These are phyloP conservation scores for Delia radicum DNA, from an alignment of 1,140 invertebrate genomes.

Conservation along the genomic window DNA sequence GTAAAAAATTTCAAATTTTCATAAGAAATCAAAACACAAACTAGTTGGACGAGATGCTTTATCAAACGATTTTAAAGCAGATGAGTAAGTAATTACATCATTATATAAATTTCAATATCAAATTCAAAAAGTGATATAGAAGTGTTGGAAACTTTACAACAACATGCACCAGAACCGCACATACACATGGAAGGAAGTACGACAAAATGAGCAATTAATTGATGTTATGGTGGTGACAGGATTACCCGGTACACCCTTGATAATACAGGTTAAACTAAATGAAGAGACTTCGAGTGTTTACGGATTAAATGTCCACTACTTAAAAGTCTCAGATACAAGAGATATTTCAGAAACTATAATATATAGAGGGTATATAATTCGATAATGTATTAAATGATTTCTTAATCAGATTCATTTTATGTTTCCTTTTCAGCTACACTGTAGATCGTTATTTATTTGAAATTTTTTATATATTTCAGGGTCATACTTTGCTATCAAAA, in stretches of 20 bases:
- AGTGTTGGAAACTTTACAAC: conserved; percentile 62
- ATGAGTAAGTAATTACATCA: conserved; percentile 65
- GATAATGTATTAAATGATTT: neutral
- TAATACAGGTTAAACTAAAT: conserved; percentile 89
- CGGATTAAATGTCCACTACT: conserved; percentile 79
- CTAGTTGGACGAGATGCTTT: conserved; percentile 65
- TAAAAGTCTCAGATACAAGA: conserved; percentile 86
- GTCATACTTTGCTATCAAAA: conserved; percentile 80
- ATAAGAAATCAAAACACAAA: conserved; percentile 52
- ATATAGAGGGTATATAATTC: conserved; percentile 74
- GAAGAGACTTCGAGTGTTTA: conserved; percentile 79
- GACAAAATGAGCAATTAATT: conserved; percentile 78
- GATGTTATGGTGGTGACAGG: conserved; percentile 84
- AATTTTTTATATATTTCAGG: conserved; percentile 83
- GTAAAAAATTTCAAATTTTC: neutral
- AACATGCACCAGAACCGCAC: conserved; percentile 75
- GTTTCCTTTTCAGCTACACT: conserved; percentile 71
- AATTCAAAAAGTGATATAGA: conserved; percentile 59
- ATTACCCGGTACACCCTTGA: conserved; percentile 83
- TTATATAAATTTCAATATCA: neutral
- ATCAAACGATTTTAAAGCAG: conserved; percentile 74
- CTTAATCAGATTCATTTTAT: neutral
- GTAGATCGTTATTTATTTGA: conserved; percentile 90
- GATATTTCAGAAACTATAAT: conserved; percentile 86
- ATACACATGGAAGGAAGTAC: conserved; percentile 79